A percentile compares a stretch with the other conserved stretches of the same genome.
Evolutionary conservation across 2,797 vertebrate species (phyloP).

Genomic region (Sebastes glaucus): DNA sequence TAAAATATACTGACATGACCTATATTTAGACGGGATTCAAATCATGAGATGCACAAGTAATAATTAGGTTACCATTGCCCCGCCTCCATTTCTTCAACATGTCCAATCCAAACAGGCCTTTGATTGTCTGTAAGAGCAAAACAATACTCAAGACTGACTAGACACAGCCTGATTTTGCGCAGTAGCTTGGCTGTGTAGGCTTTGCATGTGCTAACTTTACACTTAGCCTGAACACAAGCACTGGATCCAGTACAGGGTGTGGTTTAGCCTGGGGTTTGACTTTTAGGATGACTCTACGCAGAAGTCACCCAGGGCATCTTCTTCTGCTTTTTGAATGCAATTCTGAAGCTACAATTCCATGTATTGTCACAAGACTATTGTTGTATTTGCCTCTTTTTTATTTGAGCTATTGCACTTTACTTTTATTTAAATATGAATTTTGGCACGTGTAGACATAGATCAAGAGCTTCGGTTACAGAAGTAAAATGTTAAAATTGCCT

Average conservation of each 20-base stretch:
- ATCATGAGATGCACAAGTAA: not conserved
- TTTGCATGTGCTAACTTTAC: not conserved
- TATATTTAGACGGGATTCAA: not conserved
- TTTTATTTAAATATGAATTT: not conserved
- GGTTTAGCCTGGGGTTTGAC: constrained; percentile 3
- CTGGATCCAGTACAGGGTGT: not conserved
- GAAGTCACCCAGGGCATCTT: not conserved
- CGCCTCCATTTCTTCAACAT: not conserved
- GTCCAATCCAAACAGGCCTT: not conserved
- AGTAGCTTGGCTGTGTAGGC: not conserved
- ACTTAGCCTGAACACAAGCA: not conserved
- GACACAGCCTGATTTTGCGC: not conserved
- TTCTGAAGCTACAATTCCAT: not conserved
- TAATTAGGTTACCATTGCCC: not conserved
- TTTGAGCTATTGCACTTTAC: not conserved
- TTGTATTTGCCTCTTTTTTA: not conserved
- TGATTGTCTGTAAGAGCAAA: not conserved
- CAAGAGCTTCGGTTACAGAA: not conserved
- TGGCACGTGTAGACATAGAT: accelerated
- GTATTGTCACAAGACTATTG: not conserved
- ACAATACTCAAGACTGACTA: not conserved
- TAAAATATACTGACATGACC: not conserved
- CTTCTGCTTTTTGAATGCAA: not conserved
- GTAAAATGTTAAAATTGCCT: not conserved
- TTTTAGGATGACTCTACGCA: not conserved